Evolutionary conservation across 2,113 vertebrate genomes (phyloP), one percentile per base, ranked within the genome.

Genomic region (Plecotus auritus): DNA sequence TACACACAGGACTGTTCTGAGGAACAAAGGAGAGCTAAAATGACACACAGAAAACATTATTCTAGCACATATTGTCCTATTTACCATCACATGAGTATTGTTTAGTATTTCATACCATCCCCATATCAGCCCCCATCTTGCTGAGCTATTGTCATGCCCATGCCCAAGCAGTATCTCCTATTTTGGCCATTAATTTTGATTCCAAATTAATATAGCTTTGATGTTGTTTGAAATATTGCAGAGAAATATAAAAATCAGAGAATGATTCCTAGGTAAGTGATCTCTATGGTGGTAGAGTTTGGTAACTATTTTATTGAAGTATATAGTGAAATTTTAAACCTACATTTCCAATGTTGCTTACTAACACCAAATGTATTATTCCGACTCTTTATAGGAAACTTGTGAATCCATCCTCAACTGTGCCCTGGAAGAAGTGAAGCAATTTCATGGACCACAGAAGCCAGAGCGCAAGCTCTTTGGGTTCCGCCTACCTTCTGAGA

Each of bases 391-490:
- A 3, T 23, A 99, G 99, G 98, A 99, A 42, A 98, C 98, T 3
- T 99, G 99, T n/a, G 99, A 98, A 7, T 99, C 98, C 87, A 98
- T 99, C 95, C 88, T 99, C 97, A 98, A 98, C 94, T 99, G 98
- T 96, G 98, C 98, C 7, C 92, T 99, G 95, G 99, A 99, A 91
- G 99, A 99, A 67, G 98, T 99, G 82, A 99, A 93, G 95, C 98
- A 98, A 95, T 98, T 96, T 69, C 66, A 12, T 0, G 97, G 69
- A 42, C 51, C 13, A 0, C 72, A 64, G 91, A 97, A 97, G 84
- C 96, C 97, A 5, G 97, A 0, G 17, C 40, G 30, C 73, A 97
- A 81, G 10, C 1, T 96, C 40, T 96, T 96, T n/a, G 97, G 97
- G 18, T 17, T 97, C 59, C 10, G 0, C n/a, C 51, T 96, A 18